phyloP scores from a whole-genome alignment of 2,113 vertebrate species.

The Prunella himalayana region DNA sequence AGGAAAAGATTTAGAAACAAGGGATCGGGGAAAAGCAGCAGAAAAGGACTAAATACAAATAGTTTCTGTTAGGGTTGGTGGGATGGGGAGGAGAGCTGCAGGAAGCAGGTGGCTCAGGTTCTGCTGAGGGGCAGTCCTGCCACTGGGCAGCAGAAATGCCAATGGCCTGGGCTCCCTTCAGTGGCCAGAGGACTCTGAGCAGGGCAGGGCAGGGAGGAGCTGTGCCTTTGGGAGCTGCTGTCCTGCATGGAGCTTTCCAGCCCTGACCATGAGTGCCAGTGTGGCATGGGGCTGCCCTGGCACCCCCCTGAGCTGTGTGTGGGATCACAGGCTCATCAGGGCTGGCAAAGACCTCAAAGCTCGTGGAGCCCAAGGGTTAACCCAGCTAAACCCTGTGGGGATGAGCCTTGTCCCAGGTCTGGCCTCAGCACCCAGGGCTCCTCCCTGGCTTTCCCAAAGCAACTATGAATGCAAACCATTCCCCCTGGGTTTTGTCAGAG shows the following conservation, averaged over 20 bases:
- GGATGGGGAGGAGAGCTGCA: not conserved
- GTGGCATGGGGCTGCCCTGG: not conserved
- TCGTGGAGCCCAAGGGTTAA: not conserved
- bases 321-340: accelerated
- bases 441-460: not conserved
- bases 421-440: not conserved
- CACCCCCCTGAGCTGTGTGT: accelerated
- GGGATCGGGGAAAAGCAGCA: not conserved
- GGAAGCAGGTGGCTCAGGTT: not conserved
- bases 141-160: not conserved
- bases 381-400: not conserved
- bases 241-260: accelerated
- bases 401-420: too few relatives aligned
- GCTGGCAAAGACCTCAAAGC: not conserved
- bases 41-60: not conserved
- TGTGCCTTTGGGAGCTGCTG: accelerated
- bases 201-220: not conserved
- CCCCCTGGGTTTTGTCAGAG: accelerated
- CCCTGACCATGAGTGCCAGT: accelerated
- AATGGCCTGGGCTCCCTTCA: accelerated
- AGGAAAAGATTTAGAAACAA: not conserved
- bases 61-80: not conserved
- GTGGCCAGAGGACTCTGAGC: not conserved
- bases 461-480: accelerated
- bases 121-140: accelerated